These are phyloP conservation scores for Blennius ocellaris DNA, from an alignment of 2,113 vertebrate genomes.

Conservation along the genomic window DNA sequence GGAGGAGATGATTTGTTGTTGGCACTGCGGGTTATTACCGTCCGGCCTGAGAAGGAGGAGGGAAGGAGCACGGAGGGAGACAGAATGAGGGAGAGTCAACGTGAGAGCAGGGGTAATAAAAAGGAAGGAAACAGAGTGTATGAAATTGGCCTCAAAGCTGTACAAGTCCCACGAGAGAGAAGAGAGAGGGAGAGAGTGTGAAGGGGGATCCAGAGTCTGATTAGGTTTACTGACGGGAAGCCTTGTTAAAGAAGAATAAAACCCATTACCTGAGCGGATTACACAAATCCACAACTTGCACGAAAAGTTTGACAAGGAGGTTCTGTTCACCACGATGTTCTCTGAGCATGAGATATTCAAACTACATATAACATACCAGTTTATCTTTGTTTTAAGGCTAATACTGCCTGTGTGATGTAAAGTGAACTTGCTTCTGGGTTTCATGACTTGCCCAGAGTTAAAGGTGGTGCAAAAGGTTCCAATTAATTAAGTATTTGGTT, in stretches of 20 bases:
- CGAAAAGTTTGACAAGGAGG: constrained; percentile 23
- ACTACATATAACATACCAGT: constrained; percentile 2
- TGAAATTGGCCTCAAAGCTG: constrained; percentile 67
- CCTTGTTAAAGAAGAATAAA: constrained; percentile 52
- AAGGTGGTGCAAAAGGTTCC: no score
- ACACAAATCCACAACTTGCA: constrained; percentile 25
- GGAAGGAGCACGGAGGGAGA: background rate
- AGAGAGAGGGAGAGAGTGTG: constrained; percentile 23
- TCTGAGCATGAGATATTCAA: constrained; percentile 43
- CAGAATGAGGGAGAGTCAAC: constrained; percentile 3
- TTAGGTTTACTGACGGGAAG: constrained; percentile 39
- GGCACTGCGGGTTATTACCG: constrained; percentile 62
- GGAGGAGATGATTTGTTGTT: constrained; percentile 63
- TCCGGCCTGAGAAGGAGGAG: constrained; percentile 16
- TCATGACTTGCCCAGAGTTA: no score
- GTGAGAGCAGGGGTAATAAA: constrained; percentile 40
- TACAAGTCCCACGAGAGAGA: constrained; percentile 42
- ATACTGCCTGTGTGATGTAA: background rate
- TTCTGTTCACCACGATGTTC: constrained; percentile 9
- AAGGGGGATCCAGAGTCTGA: constrained; percentile 37
- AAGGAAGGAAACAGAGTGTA: constrained; percentile 62
- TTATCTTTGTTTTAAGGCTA: background rate
- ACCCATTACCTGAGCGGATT: constrained; percentile 7
- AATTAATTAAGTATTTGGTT: no score
- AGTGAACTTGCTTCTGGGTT: background rate